phyloP scores from a whole-genome alignment of 1,140 invertebrate species.

The Grapholita molesta region DNA sequence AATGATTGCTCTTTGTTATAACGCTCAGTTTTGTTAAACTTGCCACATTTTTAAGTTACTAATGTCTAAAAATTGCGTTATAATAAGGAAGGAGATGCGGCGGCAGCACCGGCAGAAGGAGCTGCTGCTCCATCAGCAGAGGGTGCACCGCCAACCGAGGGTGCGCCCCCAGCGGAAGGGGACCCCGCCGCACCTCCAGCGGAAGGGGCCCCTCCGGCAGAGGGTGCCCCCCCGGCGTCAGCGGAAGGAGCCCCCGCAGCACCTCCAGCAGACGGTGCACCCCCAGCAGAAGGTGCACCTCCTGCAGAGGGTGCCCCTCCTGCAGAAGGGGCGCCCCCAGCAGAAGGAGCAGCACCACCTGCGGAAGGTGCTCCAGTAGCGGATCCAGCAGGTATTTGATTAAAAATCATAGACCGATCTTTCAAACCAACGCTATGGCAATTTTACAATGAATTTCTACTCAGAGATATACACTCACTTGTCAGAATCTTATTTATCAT shows the following conservation, averaged over 20 bases:
- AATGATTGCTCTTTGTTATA: background rate
- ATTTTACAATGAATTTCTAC: no score
- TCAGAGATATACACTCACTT: no score
- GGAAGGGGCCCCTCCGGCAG: constrained; percentile 29
- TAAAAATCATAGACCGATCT: background rate
- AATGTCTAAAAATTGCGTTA: background rate
- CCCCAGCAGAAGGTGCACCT: constrained; percentile 16
- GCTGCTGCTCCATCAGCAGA: constrained; percentile 18
- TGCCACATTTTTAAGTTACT: no score
- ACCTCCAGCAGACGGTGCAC: constrained; percentile 29
- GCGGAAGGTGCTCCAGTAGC: constrained; percentile 32
- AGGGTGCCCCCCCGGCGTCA: constrained; percentile 27
- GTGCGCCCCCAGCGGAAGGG: constrained; percentile 18
- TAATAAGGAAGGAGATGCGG: constrained; percentile 22
- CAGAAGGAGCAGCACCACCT: constrained; percentile 32
- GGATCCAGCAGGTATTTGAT: constrained; percentile 26
- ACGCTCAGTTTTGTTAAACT: background rate
- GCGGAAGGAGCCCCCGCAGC: constrained; percentile 29
- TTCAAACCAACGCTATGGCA: background rate
- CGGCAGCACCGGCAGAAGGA: constrained; percentile 19
- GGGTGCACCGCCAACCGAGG: constrained; percentile 25
- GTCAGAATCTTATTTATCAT: no score
- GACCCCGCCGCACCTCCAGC: constrained; percentile 4
- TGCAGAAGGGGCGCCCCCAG: constrained; percentile 30
- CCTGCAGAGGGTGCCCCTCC: constrained; percentile 33